Conservation (phyloP, 35 echinoderm and acorn worm genomes). For the Heliocidaris tuberculata region DNA sequence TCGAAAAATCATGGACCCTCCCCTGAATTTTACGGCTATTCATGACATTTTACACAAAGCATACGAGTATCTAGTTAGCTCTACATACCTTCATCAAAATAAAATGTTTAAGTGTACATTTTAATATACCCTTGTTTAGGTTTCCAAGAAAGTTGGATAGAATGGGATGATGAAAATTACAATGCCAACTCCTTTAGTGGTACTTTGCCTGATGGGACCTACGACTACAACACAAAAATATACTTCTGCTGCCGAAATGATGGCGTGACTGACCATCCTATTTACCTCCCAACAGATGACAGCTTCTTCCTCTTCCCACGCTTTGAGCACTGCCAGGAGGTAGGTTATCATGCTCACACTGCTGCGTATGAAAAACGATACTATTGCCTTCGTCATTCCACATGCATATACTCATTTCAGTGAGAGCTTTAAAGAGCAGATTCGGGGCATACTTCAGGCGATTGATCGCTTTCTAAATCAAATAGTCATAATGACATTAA, state of each 20-base stretch:
- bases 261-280: background rate
- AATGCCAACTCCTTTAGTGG: background rate
- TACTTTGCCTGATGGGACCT: background rate
- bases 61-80: no score
- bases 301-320: background rate
- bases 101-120: no score
- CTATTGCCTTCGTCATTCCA: background rate
- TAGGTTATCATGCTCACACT: background rate
- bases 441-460: background rate
- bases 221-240: background rate
- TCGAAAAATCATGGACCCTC: no score
- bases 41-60: no score
- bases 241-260: constrained; percentile 22
- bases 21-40: no score
- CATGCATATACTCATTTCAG: background rate
- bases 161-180: background rate
- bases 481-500: background rate
- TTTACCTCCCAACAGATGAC: background rate
- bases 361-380: no score
- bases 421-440: background rate
- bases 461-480: background rate
- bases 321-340: background rate
- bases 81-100: no score
- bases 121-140: background rate
- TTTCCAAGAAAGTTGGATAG: background rate